Base-by-base conservation (phyloP, 2,113 vertebrate species). In the Poeciliopsis turrubarensis region DNA sequence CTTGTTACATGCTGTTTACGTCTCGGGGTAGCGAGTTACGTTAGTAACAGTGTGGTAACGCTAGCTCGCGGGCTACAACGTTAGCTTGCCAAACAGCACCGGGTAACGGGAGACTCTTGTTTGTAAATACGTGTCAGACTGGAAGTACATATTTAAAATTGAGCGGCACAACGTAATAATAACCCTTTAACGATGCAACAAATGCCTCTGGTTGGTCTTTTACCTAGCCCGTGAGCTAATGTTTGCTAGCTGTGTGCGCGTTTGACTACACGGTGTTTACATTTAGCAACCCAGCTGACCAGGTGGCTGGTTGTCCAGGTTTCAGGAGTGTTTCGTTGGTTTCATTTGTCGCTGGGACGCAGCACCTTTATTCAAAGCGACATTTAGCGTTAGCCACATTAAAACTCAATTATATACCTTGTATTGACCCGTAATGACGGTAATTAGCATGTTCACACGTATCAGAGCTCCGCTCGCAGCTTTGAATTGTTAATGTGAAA, bases 201-300 rank as follows among this genome's bases (percentile, higher is more conserved):
- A 39, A 39, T 61, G 65, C 41, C 47, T 60, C 73, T 78, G 69
- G 70, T 68, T 65, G 61, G 64, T 79, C 71, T 80, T 82, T 26
- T 32, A 70, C 69, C 66, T 86, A 86, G 87, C 81, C 22, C 62
- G 60, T 25, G 32, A 12, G 90, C 87, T 89, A 91, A 88, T 92
- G 91, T 90, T 92, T 91, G 91, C 89, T 90, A 92, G 89, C 89
- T 70, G 80, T 77, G 86, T 88, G 78, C 87, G 86, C 89, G 11
- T 90, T 89, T 89, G 86, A 89, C 87, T 85, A 83, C 82, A 92
- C 86, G 80, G 65, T 92, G 87, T 93, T 92, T 91, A 91, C 82
- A 77, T 92, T 92, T 88, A 41, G 87, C 87, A 81, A 76, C 79
- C 63, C 57, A 57, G 73, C 76, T 78, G 82, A 71, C 62, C 69